phyloP scores from a whole-genome alignment of 2,888 invertebrate species.

The Erpobdella octoculata region DNA sequence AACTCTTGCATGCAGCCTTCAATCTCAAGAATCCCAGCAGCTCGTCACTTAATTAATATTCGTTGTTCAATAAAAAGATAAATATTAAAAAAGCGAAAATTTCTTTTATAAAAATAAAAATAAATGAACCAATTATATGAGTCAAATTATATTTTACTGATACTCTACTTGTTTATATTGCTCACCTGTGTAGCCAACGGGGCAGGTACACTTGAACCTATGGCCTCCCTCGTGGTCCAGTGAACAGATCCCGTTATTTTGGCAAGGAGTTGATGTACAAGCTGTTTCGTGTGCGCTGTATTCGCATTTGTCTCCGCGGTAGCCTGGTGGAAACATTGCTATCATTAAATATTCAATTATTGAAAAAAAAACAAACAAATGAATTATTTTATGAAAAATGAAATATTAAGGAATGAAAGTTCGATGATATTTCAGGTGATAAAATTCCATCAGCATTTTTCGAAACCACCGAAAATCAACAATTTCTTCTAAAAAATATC shows the following conservation, averaged over 20 bases:
- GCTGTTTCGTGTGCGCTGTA: constrained; percentile 33
- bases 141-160: too few species aligned
- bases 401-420: too few species aligned
- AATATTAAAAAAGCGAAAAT: not conserved
- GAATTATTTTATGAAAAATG: too few species aligned
- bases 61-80: not conserved
- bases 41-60: not conserved
- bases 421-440: too few species aligned
- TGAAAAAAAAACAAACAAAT: too few species aligned
- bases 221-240: not conserved
- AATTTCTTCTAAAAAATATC: too few species aligned
- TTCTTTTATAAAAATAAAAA: not conserved
- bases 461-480: too few species aligned
- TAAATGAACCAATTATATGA: not conserved
- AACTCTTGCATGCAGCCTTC: too few species aligned
- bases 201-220: not conserved
- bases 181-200: not conserved
- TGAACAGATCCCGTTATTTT: constrained; percentile 75
- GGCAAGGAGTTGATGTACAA: constrained; percentile 57
- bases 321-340: constrained; percentile 44
- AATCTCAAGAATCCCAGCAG: too few species aligned
- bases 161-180: too few species aligned
- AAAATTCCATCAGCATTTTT: too few species aligned
- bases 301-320: constrained; percentile 66
- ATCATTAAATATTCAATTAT: constrained; percentile 44